These are phyloP conservation scores for Zeuzera pyrina DNA, from an alignment of 2,888 invertebrate genomes.

Conservation along the genomic window DNA sequence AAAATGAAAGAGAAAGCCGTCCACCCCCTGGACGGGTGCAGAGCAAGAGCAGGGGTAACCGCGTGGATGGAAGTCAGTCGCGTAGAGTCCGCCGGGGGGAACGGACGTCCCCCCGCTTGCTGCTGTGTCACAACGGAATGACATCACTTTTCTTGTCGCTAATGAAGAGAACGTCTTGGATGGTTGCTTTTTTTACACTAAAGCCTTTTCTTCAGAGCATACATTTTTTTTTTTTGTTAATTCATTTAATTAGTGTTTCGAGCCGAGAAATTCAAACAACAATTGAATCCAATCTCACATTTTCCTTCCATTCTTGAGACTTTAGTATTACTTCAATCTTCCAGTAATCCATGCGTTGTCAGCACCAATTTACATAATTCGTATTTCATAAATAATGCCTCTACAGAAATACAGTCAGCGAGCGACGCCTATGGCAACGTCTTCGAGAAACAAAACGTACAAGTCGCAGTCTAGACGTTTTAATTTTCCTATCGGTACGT, in stretches of 20 bases:
- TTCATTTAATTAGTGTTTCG: slow-evolving; percentile 35
- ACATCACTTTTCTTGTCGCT: slow-evolving; percentile 72
- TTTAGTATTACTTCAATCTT: not conserved
- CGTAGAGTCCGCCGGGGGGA: slow-evolving; percentile 55
- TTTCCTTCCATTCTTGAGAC: not conserved
- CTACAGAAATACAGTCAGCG: not conserved
- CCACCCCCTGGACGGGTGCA: slow-evolving; percentile 43
- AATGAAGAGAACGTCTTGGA: slow-evolving; percentile 68
- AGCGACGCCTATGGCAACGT: not conserved
- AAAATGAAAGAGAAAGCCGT: slow-evolving; percentile 74
- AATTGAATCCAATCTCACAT: not conserved
- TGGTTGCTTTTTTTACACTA: slow-evolving; percentile 41
- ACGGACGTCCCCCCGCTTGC: slow-evolving; percentile 47
- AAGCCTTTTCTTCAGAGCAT: slow-evolving; percentile 33
- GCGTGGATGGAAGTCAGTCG: slow-evolving; percentile 65
- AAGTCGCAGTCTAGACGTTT: slow-evolving; percentile 64
- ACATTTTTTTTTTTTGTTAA: slow-evolving; percentile 29
- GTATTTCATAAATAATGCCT: no score
- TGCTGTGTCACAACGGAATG: slow-evolving; percentile 66
- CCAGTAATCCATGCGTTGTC: not conserved
- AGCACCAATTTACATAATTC: no score
- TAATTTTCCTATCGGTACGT: slow-evolving; percentile 66
- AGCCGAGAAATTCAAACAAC: not conserved
- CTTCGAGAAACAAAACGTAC: slow-evolving; percentile 38
- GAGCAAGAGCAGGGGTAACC: slow-evolving; percentile 36